Evolutionary conservation across 2,888 invertebrate species (phyloP).

Genomic region (Piscicola geometra): DNA sequence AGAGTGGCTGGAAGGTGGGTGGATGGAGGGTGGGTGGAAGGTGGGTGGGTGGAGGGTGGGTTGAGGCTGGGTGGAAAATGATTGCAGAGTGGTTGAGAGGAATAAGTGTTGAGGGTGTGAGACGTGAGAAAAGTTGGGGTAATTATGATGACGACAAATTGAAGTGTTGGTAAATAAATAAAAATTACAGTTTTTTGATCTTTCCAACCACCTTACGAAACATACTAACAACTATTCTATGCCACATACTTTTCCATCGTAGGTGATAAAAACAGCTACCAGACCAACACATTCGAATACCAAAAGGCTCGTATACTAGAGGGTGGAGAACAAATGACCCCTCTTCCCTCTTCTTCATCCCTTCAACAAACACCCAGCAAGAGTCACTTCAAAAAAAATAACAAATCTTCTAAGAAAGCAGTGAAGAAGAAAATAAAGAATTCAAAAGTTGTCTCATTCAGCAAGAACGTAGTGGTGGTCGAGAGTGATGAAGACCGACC

Average conservation of each 20-base stretch:
- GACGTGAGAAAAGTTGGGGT: too few species aligned
- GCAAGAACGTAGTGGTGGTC: background rate
- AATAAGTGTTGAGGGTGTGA: too few species aligned
- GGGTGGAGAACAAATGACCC: background rate
- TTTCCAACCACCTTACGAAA: too few species aligned
- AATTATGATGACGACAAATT: too few species aligned
- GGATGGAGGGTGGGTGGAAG: too few species aligned
- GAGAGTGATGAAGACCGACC: background rate
- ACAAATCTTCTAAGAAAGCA: background rate
- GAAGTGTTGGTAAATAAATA: too few species aligned
- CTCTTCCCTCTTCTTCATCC: background rate
- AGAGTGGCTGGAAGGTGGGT: too few species aligned
- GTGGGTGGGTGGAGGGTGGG: too few species aligned
- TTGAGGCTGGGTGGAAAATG: background rate
- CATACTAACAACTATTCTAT: background rate
- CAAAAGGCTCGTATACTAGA: background rate
- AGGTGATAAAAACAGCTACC: background rate
- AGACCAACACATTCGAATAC: background rate
- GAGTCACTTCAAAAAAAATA: background rate
- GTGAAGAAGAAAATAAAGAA: background rate
- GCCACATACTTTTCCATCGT: background rate
- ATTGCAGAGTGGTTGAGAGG: too few species aligned
- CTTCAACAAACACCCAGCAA: background rate
- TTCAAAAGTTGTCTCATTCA: background rate
- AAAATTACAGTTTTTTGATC: too few species aligned